phyloP scores from a whole-genome alignment of 2,888 invertebrate species.

The Teinopalpus imperialis region DNA sequence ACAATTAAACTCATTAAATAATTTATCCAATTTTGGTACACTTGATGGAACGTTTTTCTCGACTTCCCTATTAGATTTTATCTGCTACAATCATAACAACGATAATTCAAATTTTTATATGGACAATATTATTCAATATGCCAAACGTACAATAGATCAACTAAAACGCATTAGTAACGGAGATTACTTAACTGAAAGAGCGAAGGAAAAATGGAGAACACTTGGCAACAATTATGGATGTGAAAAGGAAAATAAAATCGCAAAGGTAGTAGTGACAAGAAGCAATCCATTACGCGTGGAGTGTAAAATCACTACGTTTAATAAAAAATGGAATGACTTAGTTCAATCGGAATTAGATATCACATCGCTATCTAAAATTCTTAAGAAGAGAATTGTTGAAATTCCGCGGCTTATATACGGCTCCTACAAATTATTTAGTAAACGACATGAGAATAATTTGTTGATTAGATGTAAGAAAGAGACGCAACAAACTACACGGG shows the following conservation, averaged over 20 bases:
- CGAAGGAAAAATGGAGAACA: conserved; percentile 69
- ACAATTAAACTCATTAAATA: conserved; percentile 47
- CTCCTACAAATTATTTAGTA: conserved; percentile 54
- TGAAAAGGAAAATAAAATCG: conserved; percentile 30
- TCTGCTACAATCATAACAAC: conserved; percentile 63
- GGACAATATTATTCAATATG: conserved; percentile 68
- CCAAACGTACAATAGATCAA: conserved; percentile 67
- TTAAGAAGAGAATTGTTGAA: conserved; percentile 65
- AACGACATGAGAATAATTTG: conserved; percentile 51
- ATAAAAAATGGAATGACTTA: conserved; percentile 56
- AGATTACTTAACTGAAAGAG: conserved; percentile 67
- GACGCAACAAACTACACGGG: conserved; percentile 12
- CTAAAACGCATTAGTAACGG: conserved; percentile 74
- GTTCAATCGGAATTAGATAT: conserved; percentile 68
- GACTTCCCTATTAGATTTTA: conserved; percentile 61
- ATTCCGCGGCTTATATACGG: conserved; percentile 61
- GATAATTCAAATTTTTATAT: conserved; percentile 69
- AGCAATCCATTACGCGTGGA: conserved; percentile 59
- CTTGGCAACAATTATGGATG: conserved; percentile 29
- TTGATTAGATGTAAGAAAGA: conserved; percentile 56
- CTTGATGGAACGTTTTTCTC: conserved; percentile 48
- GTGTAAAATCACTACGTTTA: conserved; percentile 40
- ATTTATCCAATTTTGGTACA: conserved; percentile 39
- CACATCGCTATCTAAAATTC: conserved; percentile 59
- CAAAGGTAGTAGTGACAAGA: conserved; percentile 51